Conservation (phyloP, 2,797 vertebrate species). For the Clarias pachynema region DNA sequence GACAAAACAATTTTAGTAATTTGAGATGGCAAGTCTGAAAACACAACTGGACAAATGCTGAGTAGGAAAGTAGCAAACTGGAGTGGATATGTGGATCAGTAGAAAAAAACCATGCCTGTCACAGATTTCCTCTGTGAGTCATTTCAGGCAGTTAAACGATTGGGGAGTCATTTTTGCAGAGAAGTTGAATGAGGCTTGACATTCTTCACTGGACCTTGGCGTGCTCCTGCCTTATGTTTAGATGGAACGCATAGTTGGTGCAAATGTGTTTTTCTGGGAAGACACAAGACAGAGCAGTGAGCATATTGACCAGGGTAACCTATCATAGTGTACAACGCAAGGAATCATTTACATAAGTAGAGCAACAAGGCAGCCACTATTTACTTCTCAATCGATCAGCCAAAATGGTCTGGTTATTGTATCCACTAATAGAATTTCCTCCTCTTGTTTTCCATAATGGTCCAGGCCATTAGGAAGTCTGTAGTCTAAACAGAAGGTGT, state of each 20-base stretch:
- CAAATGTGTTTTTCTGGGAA: slow-evolving; percentile 16
- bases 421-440: slow-evolving; percentile 55
- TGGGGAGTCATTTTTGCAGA: slow-evolving; percentile 38
- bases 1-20: slow-evolving; percentile 60
- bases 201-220: slow-evolving; percentile 46
- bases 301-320: not conserved
- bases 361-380: not conserved
- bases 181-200: slow-evolving; percentile 39
- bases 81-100: slow-evolving; percentile 63
- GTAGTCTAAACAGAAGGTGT: slow-evolving; percentile 52
- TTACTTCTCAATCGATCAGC: slow-evolving; percentile 17
- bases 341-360: slow-evolving; percentile 3
- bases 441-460: slow-evolving; percentile 50
- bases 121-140: slow-evolving; percentile 45
- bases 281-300: slow-evolving; percentile 26
- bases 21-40: slow-evolving; percentile 59
- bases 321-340: slow-evolving; percentile 16
- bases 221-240: slow-evolving; percentile 47
- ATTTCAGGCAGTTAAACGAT: slow-evolving; percentile 59
- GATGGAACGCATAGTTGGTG: slow-evolving; percentile 49
- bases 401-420: slow-evolving; percentile 55
- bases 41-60: slow-evolving; percentile 58
- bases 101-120: slow-evolving; percentile 51
- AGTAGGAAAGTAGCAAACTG: slow-evolving; percentile 59
- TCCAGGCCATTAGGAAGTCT: slow-evolving; percentile 49